Evolutionary conservation across 2,888 invertebrate species (phyloP).

Genomic region (Bombylius discolor): DNA sequence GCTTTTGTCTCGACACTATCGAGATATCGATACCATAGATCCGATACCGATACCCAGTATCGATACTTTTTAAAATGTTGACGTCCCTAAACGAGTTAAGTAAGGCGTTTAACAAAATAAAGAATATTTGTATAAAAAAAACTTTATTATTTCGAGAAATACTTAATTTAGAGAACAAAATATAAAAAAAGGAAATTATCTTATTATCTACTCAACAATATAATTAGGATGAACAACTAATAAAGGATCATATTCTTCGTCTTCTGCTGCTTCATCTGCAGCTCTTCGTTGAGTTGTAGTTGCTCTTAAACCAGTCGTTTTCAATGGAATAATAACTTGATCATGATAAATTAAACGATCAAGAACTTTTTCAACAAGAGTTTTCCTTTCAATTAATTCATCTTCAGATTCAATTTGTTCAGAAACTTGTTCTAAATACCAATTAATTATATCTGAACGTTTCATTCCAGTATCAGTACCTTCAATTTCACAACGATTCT

Average conservation of each 20-base stretch:
- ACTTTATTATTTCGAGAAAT: too few species aligned
- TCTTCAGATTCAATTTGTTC: conserved; percentile 83
- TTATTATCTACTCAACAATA: conserved; percentile 49
- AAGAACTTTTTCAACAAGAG: conserved; percentile 84
- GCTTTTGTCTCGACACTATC: too few species aligned
- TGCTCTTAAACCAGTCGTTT: conserved; percentile 26
- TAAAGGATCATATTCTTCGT: conserved; percentile 60
- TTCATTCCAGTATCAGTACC: conserved; percentile 52
- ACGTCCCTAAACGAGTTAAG: too few species aligned
- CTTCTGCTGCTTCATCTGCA: conserved; percentile 28
- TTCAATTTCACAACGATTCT: conserved; percentile 52
- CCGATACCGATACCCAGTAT: too few species aligned
- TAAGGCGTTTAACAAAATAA: too few species aligned
- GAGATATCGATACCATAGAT: too few species aligned
- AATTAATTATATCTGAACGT: conserved; percentile 73
- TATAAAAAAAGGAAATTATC: conserved; percentile 11
- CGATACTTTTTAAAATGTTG: too few species aligned
- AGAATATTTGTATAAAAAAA: too few species aligned
- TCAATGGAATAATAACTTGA: conserved; percentile 34
- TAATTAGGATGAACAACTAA: conserved; percentile 96
- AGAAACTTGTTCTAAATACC: conserved; percentile 84
- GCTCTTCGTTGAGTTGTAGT: conserved; percentile 5
- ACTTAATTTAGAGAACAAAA: not conserved
- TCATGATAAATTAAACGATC: conserved; percentile 73
- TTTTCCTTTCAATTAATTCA: conserved; percentile 77